These are phyloP conservation scores for Parazoanthus swiftii DNA, from an alignment of 92 coral and sea anemone species.

Conservation along the genomic window DNA sequence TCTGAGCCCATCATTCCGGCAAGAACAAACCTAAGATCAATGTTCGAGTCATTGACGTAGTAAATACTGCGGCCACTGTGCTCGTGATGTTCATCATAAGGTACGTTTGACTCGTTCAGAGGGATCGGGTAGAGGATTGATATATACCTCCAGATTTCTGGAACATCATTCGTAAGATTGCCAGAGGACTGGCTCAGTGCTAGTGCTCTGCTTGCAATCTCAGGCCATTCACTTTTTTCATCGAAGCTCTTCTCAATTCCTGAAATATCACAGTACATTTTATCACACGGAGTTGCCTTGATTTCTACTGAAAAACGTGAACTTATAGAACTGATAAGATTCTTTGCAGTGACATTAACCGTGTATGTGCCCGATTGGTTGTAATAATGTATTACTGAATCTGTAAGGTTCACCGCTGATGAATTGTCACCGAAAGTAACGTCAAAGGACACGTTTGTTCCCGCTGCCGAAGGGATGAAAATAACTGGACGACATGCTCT, in stretches of 20 bases:
- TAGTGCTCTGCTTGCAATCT: conserved; percentile 49
- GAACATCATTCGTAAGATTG: not conserved
- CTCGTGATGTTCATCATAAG: not conserved
- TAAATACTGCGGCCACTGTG: conserved; percentile 15
- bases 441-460: conserved; percentile 55
- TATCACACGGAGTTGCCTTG: conserved; percentile 53
- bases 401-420: conserved; percentile 25
- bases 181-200: conserved; percentile 34
- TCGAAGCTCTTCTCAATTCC: conserved; percentile 36
- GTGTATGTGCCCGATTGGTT: conserved; percentile 45
- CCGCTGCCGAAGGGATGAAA: conserved; percentile 44
- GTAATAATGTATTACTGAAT: conserved; percentile 44
- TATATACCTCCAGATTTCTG: conserved; percentile 47
- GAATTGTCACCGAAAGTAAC: conserved; percentile 58
- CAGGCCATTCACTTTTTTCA: not conserved
- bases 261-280: conserved; percentile 49
- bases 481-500: conserved; percentile 53
- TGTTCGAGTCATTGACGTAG: conserved; percentile 18
- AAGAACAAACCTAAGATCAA: conserved; percentile 52
- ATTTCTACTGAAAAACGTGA: conserved; percentile 33
- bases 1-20: conserved; percentile 52
- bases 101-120: not conserved
- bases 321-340: conserved; percentile 52
- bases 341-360: conserved; percentile 48
- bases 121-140: conserved; percentile 47